phyloP scores from a whole-genome alignment of 2,888 invertebrate species.

The Drosophila lacicola region DNA sequence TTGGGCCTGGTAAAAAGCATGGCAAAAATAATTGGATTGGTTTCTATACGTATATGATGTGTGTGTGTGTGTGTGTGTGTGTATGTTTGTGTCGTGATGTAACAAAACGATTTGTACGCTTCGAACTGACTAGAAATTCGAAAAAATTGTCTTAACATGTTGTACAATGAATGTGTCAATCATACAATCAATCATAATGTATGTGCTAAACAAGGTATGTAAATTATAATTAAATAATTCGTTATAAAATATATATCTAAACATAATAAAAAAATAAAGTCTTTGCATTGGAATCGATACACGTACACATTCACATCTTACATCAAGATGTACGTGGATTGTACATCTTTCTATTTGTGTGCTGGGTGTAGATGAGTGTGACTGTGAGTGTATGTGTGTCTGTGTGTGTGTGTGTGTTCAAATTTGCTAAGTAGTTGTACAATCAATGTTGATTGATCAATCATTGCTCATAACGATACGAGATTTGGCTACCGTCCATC shows the following conservation, averaged over 20 bases:
- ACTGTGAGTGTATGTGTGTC: conserved; percentile 2
- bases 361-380: conserved; percentile 1
- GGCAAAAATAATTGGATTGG: conserved; percentile 51
- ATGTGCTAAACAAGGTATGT: conserved; percentile 32
- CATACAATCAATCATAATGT: conserved; percentile 32
- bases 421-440: conserved; percentile 49
- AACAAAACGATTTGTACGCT: conserved; percentile 60
- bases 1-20: conserved; percentile 60
- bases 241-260: conserved; percentile 47
- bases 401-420: conserved; percentile 25
- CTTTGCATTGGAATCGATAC: conserved; percentile 71
- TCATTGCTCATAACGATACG: conserved; percentile 34
- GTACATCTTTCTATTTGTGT: conserved; percentile 8
- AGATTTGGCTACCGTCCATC: conserved; percentile 33
- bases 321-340: conserved; percentile 25
- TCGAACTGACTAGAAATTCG: conserved; percentile 64
- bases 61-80: conserved; percentile 19
- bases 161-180: conserved; percentile 27
- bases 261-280: conserved; percentile 61
- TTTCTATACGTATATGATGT: conserved; percentile 17
- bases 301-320: conserved; percentile 29
- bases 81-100: conserved; percentile 24
- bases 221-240: conserved; percentile 42
- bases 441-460: conserved; percentile 45
- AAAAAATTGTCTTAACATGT: conserved; percentile 48